Conservation (phyloP, 2,797 vertebrate species). For the Nyctibius grandis region DNA sequence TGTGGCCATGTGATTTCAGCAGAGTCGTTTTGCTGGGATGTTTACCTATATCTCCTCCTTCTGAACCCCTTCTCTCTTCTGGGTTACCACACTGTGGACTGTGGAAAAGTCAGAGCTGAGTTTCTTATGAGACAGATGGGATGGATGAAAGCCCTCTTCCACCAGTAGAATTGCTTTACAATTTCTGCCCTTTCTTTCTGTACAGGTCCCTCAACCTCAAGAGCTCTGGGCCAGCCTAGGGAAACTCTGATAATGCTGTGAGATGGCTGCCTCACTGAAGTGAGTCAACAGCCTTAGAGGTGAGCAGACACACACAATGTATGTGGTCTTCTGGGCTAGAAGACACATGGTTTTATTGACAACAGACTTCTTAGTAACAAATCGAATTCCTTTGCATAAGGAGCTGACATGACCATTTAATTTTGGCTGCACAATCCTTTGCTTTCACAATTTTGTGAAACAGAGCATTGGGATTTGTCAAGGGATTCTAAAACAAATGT, state of each 20-base stretch:
- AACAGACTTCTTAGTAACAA: background rate
- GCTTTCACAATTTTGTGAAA: background rate
- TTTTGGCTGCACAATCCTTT: background rate
- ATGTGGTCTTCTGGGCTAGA: background rate
- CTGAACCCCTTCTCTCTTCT: background rate
- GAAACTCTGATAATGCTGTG: background rate
- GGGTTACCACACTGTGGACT: background rate
- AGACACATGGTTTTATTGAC: background rate
- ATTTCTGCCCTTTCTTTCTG: background rate
- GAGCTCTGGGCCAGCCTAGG: background rate
- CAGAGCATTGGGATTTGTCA: background rate
- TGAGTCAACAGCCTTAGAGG: background rate
- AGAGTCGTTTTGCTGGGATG: background rate
- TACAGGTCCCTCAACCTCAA: background rate
- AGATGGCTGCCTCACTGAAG: background rate
- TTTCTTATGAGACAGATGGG: background rate
- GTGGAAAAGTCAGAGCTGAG: background rate
- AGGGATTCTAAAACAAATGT: slow-evolving; percentile 10
- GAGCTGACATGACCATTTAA: background rate
- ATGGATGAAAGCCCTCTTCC: background rate
- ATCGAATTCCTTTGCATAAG: background rate
- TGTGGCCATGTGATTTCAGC: background rate
- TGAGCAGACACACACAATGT: background rate
- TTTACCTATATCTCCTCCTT: background rate
- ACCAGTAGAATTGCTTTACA: background rate